Evolutionary conservation across 2,888 invertebrate species (phyloP).

Genomic region (Drosophila paramelanica): DNA sequence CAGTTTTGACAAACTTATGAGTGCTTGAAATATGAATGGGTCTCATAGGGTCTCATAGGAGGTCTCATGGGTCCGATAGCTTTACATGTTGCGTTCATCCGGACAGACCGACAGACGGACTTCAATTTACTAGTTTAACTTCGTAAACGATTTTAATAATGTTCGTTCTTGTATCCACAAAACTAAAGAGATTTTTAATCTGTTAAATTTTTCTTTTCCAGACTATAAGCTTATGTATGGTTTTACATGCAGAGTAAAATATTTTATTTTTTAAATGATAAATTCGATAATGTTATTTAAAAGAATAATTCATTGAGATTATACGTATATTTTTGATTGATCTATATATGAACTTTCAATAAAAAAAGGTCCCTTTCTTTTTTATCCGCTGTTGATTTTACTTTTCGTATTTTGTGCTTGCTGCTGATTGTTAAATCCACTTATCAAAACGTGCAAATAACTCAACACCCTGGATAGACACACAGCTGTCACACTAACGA

Average conservation of each 20-base stretch:
- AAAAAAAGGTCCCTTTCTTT: slow-evolving; percentile 9
- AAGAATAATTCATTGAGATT: background rate
- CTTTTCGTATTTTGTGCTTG: slow-evolving; percentile 18
- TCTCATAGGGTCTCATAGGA: too few species aligned
- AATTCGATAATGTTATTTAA: background rate
- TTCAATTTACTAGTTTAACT: too few species aligned
- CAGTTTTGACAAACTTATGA: too few species aligned
- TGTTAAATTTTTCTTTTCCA: too few species aligned
- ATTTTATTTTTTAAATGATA: background rate
- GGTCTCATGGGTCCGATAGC: too few species aligned
- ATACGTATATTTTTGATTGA: background rate
- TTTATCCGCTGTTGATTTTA: slow-evolving; percentile 18
- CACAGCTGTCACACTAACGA: slow-evolving; percentile 21
- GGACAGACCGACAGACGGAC: too few species aligned
- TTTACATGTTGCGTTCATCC: too few species aligned
- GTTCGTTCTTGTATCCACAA: background rate
- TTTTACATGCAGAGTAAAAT: background rate
- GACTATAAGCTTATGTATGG: background rate
- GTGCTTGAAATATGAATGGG: too few species aligned
- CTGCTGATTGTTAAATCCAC: slow-evolving; percentile 69
- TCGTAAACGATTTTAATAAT: too few species aligned
- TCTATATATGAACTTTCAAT: background rate
- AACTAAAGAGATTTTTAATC: background rate
- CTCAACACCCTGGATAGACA: slow-evolving; percentile 62
- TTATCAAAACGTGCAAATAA: slow-evolving; percentile 80